A percentile compares a stretch with the other conserved stretches of the same genome.
These are phyloP conservation scores for Solea solea DNA, from an alignment of 2,113 vertebrate genomes.

Conservation along the genomic window DNA sequence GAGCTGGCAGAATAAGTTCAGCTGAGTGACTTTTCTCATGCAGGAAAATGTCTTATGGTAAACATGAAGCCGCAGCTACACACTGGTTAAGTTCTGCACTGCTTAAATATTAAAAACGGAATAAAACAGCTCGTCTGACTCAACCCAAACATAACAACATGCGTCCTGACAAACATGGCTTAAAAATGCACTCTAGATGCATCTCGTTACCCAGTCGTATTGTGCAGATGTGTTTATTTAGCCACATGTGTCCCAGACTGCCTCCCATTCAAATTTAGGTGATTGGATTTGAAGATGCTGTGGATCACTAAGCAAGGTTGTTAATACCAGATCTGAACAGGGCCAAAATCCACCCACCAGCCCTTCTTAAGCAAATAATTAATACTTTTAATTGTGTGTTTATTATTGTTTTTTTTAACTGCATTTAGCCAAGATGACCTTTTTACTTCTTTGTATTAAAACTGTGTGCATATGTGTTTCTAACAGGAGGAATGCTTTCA, in stretches of 20 bases:
- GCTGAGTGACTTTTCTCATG: too few species aligned
- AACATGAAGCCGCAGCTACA: not conserved
- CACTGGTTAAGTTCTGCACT: not conserved
- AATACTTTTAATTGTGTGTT: not conserved
- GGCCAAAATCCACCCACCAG: not conserved
- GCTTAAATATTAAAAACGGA: not conserved
- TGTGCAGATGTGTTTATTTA: too few species aligned
- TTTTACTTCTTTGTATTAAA: slow-evolving; percentile 15
- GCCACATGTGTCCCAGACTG: too few species aligned
- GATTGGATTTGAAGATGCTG: too few species aligned
- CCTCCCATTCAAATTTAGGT: too few species aligned
- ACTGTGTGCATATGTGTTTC: slow-evolving; percentile 30
- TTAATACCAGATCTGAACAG: too few species aligned
- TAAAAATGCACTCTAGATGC: too few species aligned
- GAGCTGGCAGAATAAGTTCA: too few species aligned
- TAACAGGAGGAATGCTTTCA: slow-evolving; percentile 57
- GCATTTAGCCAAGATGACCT: not conserved
- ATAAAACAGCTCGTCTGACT: not conserved
- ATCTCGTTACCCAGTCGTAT: too few species aligned
- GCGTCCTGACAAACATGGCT: too few species aligned
- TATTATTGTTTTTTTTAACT: not conserved
- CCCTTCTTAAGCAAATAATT: not conserved
- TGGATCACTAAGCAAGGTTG: too few species aligned
- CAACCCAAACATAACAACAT: not conserved
- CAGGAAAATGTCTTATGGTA: too few species aligned